Conservation (phyloP, 2,113 vertebrate species). For the Aythya baeri region DNA sequence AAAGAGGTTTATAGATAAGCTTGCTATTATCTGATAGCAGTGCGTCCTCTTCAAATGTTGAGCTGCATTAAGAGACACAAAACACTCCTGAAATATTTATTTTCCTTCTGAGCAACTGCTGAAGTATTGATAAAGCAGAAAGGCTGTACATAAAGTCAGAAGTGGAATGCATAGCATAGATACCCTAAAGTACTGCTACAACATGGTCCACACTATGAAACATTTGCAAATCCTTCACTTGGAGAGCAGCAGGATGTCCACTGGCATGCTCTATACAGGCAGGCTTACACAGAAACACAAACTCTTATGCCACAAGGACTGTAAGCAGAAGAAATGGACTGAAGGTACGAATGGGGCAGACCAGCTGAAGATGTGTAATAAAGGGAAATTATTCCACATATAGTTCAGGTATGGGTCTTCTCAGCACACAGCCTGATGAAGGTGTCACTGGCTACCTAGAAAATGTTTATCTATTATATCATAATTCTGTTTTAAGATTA, state of each 20-base stretch:
- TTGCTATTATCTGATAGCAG: neutral
- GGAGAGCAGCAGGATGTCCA: neutral
- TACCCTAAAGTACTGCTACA: neutral
- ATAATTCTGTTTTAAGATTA: neutral
- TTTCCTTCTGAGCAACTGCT: constrained; percentile 27
- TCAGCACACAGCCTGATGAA: neutral
- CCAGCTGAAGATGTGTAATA: neutral
- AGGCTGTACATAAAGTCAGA: neutral
- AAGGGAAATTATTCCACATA: neutral
- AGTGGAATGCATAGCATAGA: neutral
- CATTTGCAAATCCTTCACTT: neutral
- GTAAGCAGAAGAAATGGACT: neutral
- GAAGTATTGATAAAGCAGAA: constrained; percentile 23
- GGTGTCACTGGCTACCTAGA: neutral
- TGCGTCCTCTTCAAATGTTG: neutral
- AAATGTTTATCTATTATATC: neutral
- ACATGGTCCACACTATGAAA: accelerated
- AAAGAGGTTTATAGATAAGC: constrained; percentile 17
- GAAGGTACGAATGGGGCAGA: neutral
- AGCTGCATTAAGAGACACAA: constrained; percentile 16
- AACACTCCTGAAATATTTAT: constrained; percentile 55
- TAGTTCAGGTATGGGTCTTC: neutral
- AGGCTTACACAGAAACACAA: neutral
- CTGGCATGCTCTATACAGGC: neutral
- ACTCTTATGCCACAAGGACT: neutral